phyloP scores from a whole-genome alignment of 2,797 vertebrate species.

The Selene dorsalis region DNA sequence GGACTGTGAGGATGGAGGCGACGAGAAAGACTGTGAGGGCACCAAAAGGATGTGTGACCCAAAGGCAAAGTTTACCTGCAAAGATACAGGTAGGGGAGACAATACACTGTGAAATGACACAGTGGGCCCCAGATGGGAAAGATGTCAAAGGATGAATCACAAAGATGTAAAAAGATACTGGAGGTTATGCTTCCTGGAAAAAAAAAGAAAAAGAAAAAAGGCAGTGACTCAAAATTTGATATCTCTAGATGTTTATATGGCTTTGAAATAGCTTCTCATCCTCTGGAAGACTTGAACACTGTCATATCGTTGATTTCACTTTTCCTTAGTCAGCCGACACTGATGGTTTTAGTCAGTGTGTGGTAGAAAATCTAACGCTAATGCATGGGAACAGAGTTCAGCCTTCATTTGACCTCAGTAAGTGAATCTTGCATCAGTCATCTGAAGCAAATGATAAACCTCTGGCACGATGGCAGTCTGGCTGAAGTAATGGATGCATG shows the following conservation, averaged over 20 bases:
- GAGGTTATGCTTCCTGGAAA: too few relatives aligned
- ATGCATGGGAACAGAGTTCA: conserved; percentile 31
- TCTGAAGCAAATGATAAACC: conserved; percentile 9
- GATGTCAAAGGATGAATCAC: background rate
- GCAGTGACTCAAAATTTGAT: background rate
- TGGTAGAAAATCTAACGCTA: too few relatives aligned
- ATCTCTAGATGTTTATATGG: background rate
- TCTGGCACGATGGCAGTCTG: conserved; percentile 2
- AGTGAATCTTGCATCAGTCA: conserved; percentile 34
- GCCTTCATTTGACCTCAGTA: conserved; percentile 16
- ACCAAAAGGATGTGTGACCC: conserved; percentile 91
- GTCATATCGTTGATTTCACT: background rate
- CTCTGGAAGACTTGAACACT: background rate
- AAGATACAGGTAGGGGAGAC: conserved; percentile 87
- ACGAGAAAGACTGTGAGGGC: conserved; percentile 93
- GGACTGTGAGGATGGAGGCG: conserved; percentile 96
- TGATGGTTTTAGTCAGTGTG: background rate
- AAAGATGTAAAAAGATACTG: background rate
- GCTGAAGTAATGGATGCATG: conserved; percentile 4
- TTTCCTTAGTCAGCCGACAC: background rate
- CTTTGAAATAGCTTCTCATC: too few relatives aligned
- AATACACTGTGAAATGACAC: background rate
- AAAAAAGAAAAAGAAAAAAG: background rate
- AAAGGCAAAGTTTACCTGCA: conserved; percentile 96
- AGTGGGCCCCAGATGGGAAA: background rate